phyloP scores from a whole-genome alignment of 1,140 invertebrate species.

The Drosophila pachea region DNA sequence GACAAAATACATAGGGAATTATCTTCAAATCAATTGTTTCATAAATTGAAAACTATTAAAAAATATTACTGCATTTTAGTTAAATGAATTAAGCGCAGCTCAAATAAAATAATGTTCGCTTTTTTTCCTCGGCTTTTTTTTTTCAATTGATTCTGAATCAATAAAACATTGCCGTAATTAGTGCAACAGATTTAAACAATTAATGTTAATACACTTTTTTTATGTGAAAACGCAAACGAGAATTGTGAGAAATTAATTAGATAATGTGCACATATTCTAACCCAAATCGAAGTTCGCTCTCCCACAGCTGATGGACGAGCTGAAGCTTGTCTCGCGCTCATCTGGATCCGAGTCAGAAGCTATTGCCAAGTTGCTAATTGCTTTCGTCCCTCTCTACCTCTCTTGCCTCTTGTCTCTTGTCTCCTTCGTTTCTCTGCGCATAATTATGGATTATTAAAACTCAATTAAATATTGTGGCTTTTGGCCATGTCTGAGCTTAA shows the following conservation, averaged over 20 bases:
- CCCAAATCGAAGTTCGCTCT: too few species aligned
- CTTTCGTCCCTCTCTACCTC: conserved; percentile 22
- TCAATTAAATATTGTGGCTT: conserved; percentile 61
- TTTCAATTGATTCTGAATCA: not conserved
- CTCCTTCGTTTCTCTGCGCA: conserved; percentile 33
- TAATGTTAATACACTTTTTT: not conserved
- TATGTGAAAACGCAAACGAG: not conserved
- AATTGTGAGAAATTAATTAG: not conserved
- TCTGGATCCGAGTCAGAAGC: conserved; percentile 23
- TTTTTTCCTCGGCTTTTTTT: not conserved
- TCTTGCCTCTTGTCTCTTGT: not conserved
- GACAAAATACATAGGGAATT: too few species aligned
- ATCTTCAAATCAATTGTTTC: too few species aligned
- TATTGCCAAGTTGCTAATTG: conserved; percentile 43
- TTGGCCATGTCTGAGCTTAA: conserved; percentile 11
- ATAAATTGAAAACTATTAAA: too few species aligned
- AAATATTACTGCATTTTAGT: too few species aligned
- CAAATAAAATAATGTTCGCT: not conserved
- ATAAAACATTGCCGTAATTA: not conserved
- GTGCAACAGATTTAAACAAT: not conserved
- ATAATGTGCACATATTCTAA: too few species aligned
- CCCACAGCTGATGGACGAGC: too few species aligned
- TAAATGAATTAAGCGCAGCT: not conserved
- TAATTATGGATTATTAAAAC: conserved; percentile 74
- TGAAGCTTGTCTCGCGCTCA: not conserved